Percentiles rank a stretch among this genome's conserved stretches.
phyloP scores from a whole-genome alignment of 2,797 vertebrate species.

The Rhabdomys pumilio region DNA sequence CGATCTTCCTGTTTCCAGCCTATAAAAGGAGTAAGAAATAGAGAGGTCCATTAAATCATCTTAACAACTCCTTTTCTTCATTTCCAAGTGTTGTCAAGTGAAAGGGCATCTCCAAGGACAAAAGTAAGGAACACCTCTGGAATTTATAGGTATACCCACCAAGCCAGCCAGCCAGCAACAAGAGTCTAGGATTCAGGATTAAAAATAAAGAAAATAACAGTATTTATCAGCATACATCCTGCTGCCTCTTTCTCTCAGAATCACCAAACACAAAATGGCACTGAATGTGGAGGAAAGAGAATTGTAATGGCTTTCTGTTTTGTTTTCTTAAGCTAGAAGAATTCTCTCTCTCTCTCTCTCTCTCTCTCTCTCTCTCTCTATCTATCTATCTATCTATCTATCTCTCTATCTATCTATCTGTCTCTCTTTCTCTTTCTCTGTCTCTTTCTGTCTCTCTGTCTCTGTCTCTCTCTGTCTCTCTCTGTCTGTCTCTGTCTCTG shows the following conservation, averaged over 20 bases:
- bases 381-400: background rate
- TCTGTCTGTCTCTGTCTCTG: background rate
- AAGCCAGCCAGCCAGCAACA: background rate
- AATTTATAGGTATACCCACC: conserved; percentile 3
- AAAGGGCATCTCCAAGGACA: conserved; percentile 70
- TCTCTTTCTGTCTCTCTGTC: background rate
- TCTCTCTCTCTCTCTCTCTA: background rate
- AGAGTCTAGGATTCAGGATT: background rate
- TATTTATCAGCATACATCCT: conserved; percentile 15
- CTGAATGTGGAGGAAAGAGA: background rate
- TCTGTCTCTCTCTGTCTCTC: background rate
- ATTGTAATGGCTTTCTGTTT: background rate
- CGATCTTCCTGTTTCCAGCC: conserved; percentile 20
- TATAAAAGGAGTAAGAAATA: conserved; percentile 54
- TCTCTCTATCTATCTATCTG: background rate
- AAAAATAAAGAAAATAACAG: background rate
- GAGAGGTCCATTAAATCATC: conserved; percentile 55
- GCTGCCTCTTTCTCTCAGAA: conserved; percentile 46
- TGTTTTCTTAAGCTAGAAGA: background rate
- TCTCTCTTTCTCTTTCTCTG: background rate
- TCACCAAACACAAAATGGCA: conserved; percentile 23
- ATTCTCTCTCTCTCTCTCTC: background rate
- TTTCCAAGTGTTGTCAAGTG: conserved; percentile 47
- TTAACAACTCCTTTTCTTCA: conserved; percentile 57
- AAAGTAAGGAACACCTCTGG: conserved; percentile 3